Evolutionary conservation across 2,797 vertebrate genomes (phyloP).

Genomic region (Tympanoctomys barrerae): DNA sequence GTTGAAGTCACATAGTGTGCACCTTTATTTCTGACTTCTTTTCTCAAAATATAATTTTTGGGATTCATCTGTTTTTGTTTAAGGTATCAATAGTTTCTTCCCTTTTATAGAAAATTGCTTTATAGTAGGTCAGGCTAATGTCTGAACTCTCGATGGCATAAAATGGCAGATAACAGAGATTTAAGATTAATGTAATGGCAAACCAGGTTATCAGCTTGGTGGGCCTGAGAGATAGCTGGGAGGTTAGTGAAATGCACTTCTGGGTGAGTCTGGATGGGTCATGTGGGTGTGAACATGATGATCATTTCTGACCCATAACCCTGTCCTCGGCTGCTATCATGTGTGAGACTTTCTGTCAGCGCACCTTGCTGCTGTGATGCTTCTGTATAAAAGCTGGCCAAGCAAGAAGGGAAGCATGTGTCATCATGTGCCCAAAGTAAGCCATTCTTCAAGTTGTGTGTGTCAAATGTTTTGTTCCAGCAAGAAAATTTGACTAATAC

Average conservation of each 20-base stretch:
- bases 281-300: background rate
- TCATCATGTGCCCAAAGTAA: background rate
- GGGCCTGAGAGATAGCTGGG: background rate
- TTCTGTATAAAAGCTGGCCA: too few species aligned
- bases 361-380: too few species aligned
- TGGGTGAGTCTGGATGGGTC: background rate
- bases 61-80: background rate
- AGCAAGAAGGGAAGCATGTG: background rate
- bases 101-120: background rate
- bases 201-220: background rate
- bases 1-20: background rate
- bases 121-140: background rate
- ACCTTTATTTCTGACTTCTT: conserved; percentile 46
- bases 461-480: background rate
- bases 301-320: background rate
- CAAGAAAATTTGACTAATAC: background rate
- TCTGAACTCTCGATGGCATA: background rate
- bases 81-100: background rate
- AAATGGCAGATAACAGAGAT: background rate
- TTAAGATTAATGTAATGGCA: conserved; percentile 33
- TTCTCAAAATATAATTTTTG: conserved; percentile 40
- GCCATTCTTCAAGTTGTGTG: background rate
- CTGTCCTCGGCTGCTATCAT: background rate
- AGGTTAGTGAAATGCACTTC: too few species aligned
- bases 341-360: background rate